A percentile compares a stretch with the other conserved stretches of the same genome.
Conservation (phyloP, 2,797 vertebrate species). For the Zonotrichia albicollis region DNA sequence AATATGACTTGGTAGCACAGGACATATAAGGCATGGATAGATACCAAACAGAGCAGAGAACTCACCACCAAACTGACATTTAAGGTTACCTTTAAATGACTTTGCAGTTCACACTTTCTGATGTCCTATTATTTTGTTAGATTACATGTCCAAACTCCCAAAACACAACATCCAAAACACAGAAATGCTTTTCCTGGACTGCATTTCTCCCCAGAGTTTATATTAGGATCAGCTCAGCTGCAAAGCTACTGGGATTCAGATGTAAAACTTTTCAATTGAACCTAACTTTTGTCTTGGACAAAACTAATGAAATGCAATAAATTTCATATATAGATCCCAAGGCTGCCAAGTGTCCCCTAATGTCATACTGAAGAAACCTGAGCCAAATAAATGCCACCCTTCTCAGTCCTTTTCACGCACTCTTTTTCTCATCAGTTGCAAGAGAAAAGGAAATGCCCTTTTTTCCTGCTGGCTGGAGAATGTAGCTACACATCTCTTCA, state of each 20-base stretch:
- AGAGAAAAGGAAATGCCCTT: neutral
- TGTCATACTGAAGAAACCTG: neutral
- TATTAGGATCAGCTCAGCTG: neutral
- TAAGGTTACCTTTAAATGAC: neutral
- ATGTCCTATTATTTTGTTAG: neutral
- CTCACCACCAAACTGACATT: neutral
- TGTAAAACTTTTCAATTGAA: neutral
- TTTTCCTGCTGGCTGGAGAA: neutral
- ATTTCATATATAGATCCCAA: neutral
- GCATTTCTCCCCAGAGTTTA: neutral
- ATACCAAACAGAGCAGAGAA: neutral
- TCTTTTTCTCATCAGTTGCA: neutral
- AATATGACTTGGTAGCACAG: neutral
- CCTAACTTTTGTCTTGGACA: fast-evolving
- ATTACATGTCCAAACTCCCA: neutral
- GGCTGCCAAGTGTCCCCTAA: neutral
- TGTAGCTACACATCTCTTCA: neutral
- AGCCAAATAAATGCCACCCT: neutral
- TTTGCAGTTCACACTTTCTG: neutral
- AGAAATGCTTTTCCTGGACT: neutral
- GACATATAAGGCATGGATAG: neutral
- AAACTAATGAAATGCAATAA: neutral
- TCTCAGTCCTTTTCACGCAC: neutral
- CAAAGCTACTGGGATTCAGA: neutral
- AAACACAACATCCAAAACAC: neutral